Conservation (phyloP, 37 sponge, comb jelly and placozoan species). For the Diacarnus erythraeanus region DNA sequence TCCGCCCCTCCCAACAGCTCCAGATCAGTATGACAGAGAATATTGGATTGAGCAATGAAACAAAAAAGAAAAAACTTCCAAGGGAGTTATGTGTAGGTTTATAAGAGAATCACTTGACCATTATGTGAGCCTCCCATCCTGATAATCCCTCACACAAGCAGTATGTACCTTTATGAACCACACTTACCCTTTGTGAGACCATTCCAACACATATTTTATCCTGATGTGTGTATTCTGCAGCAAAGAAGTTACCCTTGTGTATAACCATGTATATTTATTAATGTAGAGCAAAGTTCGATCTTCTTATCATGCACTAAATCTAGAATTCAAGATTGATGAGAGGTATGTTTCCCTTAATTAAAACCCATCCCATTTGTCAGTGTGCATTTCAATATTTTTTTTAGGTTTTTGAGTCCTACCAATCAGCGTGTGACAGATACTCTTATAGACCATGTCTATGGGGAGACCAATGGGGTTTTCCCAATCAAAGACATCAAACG, state of each 20-base stretch:
- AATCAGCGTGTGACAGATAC: slow-evolving; percentile 80
- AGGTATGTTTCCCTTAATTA: too few species aligned
- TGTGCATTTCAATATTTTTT: neutral
- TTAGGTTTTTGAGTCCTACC: slow-evolving; percentile 68
- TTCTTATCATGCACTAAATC: slow-evolving; percentile 63
- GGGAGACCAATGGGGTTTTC: slow-evolving; percentile 46
- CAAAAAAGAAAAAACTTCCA: slow-evolving; percentile 77
- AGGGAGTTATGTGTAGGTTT: slow-evolving; percentile 79
- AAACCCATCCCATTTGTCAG: neutral
- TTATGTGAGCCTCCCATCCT: neutral
- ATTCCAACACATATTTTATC: neutral
- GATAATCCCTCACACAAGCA: too few species aligned
- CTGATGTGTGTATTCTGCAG: neutral
- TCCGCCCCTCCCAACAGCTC: slow-evolving; percentile 51
- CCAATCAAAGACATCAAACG: slow-evolving; percentile 72
- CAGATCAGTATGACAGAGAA: slow-evolving; percentile 1
- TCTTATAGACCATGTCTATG: slow-evolving; percentile 67
- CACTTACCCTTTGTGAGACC: too few species aligned
- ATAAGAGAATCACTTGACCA: neutral
- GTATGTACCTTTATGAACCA: too few species aligned
- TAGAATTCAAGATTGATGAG: slow-evolving; percentile 83
- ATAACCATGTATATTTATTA: neutral
- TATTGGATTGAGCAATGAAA: neutral
- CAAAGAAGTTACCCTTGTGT: neutral
- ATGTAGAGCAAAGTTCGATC: slow-evolving; percentile 72